Evolutionary conservation across 2,113 vertebrate genomes (phyloP).

Genomic region (Steatornis caripensis): DNA sequence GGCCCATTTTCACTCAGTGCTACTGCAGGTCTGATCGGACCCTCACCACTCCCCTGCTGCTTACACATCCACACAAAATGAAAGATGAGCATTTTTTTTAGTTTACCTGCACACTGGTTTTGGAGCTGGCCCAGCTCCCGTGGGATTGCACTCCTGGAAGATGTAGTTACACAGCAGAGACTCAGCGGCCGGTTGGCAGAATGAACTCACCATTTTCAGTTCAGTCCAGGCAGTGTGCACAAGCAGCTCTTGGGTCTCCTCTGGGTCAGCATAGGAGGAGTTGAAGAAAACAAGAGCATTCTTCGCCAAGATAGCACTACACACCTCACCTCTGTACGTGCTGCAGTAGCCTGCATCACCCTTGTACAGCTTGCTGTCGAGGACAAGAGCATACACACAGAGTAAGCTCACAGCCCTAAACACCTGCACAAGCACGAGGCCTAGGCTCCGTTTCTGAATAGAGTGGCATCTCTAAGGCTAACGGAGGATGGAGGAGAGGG

Average conservation of each 20-base stretch:
- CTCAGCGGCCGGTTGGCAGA: slow-evolving; percentile 83
- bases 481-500: not conserved
- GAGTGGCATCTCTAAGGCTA: not conserved
- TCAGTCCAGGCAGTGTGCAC: slow-evolving; percentile 83
- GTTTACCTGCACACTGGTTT: slow-evolving; percentile 93
- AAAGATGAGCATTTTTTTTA: not conserved
- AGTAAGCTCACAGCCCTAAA: not conserved
- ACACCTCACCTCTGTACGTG: slow-evolving; percentile 88
- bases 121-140: slow-evolving; percentile 81
- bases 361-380: slow-evolving; percentile 81
- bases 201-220: slow-evolving; percentile 78
- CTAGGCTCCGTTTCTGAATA: not conserved
- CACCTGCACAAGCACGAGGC: not conserved
- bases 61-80: not conserved
- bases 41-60: not conserved
- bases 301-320: slow-evolving; percentile 72
- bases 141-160: slow-evolving; percentile 90
- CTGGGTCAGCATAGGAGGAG: slow-evolving; percentile 84
- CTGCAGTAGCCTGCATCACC: slow-evolving; percentile 88
- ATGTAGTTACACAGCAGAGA: slow-evolving; percentile 87
- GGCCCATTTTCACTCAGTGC: not conserved
- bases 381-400: not conserved
- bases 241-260: slow-evolving; percentile 88
- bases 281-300: slow-evolving; percentile 92
- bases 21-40: not conserved